These are phyloP conservation scores for Oryctes rhinoceros DNA, from an alignment of 1,140 invertebrate genomes.

Conservation along the genomic window DNA sequence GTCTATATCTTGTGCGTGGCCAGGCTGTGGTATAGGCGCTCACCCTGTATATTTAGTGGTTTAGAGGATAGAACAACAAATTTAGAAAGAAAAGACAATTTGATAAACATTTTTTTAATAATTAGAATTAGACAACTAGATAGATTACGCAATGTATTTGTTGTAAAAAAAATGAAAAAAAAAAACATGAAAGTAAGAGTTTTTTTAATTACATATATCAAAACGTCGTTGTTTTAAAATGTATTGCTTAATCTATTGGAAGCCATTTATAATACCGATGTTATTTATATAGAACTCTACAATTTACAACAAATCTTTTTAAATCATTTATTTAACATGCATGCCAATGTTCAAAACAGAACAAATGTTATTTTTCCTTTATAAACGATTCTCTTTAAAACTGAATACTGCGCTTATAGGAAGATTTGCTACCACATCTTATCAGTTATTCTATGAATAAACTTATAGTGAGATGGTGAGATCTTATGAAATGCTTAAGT, in stretches of 20 bases:
- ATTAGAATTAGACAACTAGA: not conserved
- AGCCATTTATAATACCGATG: not conserved
- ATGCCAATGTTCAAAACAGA: conserved; percentile 10
- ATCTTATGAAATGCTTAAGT: too few relatives aligned
- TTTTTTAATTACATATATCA: too few relatives aligned
- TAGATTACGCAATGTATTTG: conserved; percentile 14
- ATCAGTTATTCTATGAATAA: too few relatives aligned
- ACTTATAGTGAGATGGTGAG: too few relatives aligned
- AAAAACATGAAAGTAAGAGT: too few relatives aligned
- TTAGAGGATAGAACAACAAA: conserved; percentile 41
- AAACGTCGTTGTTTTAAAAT: not conserved
- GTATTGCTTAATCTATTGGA: not conserved
- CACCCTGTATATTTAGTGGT: conserved; percentile 50
- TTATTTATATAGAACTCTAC: not conserved
- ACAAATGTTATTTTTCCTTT: not conserved
- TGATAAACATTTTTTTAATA: conserved; percentile 15
- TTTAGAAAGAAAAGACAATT: not conserved
- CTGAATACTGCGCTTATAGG: not conserved
- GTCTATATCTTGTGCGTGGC: conserved; percentile 65
- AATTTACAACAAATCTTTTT: not conserved
- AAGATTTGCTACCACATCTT: not conserved
- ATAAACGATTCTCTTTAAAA: not conserved
- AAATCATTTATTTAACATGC: not conserved
- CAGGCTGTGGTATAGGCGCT: conserved; percentile 69
- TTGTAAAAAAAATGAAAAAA: not conserved